phyloP scores from a whole-genome alignment of 2,797 vertebrate species.

The Hippocampus kuda region DNA sequence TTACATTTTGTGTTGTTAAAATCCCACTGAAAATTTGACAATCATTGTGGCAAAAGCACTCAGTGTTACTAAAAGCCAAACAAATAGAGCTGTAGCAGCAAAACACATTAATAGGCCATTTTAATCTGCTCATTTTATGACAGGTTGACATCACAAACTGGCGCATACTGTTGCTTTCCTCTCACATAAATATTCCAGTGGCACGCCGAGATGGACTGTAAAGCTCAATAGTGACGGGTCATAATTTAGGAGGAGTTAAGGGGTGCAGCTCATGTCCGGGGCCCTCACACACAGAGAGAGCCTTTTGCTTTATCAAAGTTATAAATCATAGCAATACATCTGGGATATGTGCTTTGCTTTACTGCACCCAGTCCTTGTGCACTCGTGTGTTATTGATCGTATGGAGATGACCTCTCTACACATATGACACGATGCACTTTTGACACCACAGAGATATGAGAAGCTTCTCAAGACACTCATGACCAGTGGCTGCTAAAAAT shows the following conservation, averaged over 20 bases:
- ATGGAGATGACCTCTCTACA: slow-evolving; percentile 39
- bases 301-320: slow-evolving; percentile 40
- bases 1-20: too few species aligned
- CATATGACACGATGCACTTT: slow-evolving; percentile 3
- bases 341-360: slow-evolving; percentile 42
- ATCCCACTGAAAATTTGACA: too few species aligned
- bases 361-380: slow-evolving; percentile 33
- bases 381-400: slow-evolving; percentile 62
- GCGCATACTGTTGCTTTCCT: slow-evolving; percentile 5
- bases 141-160: slow-evolving; percentile 6
- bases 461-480: too few species aligned
- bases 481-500: too few species aligned
- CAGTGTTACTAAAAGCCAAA: neutral
- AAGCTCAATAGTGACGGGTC: slow-evolving; percentile 49
- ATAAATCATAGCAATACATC: slow-evolving; percentile 50
- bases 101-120: neutral
- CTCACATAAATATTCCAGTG: slow-evolving; percentile 40
- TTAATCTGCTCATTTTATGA: slow-evolving; percentile 3
- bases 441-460: too few species aligned
- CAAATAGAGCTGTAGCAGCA: neutral
- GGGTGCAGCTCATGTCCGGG: slow-evolving; percentile 40
- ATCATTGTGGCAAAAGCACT: neutral
- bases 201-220: slow-evolving; percentile 37
- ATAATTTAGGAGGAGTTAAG: slow-evolving; percentile 38
- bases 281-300: slow-evolving; percentile 37